Conservation (phyloP, 2,113 vertebrate genomes). For the Entomyzon cyanotis region DNA sequence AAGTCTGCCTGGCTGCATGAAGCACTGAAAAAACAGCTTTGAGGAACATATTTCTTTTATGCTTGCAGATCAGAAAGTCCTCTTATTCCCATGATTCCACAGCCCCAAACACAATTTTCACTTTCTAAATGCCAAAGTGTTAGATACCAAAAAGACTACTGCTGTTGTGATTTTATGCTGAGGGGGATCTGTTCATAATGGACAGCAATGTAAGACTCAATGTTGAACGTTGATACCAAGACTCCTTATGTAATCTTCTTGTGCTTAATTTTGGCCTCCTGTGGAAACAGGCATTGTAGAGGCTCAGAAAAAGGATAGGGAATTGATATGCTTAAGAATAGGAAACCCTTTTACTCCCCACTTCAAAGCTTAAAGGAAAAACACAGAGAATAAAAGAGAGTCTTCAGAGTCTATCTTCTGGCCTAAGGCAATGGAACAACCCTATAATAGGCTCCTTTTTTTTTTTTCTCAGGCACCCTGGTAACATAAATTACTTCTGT, state of each 20-base stretch:
- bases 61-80: background rate
- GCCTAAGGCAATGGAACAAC: constrained; percentile 44
- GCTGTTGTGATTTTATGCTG: background rate
- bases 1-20: background rate
- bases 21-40: background rate
- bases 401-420: constrained; percentile 42
- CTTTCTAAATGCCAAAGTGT: background rate
- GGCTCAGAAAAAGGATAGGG: background rate
- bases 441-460: background rate
- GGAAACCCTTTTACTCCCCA: background rate
- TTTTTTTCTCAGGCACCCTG: background rate
- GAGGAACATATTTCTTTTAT: background rate
- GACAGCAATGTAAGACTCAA: background rate
- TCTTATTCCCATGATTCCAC: background rate
- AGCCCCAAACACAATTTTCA: background rate
- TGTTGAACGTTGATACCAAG: background rate
- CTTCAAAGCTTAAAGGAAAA: constrained; percentile 48
- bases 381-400: constrained; percentile 38
- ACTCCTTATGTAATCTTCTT: background rate
- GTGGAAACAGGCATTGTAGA: background rate
- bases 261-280: background rate
- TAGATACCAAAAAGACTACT: background rate
- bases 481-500: constrained; percentile 42
- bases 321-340: background rate
- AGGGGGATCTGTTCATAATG: background rate